Base-by-base conservation (phyloP, 1,140 invertebrate genomes). In the Meloidogyne floridensis region DNA sequence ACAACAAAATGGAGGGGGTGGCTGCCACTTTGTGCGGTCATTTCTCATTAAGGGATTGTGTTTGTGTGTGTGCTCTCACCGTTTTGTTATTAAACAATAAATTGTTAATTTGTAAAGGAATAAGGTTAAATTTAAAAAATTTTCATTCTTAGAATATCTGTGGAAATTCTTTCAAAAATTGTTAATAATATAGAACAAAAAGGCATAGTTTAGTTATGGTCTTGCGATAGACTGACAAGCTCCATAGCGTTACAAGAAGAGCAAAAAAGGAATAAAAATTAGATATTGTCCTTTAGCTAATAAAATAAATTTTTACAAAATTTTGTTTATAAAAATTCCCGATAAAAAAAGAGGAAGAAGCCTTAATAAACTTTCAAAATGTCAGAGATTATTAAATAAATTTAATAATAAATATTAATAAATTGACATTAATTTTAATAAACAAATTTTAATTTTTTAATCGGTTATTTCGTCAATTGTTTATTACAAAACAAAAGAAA, bases 21-120 rank as follows among this genome's bases (percentile, higher is more conserved):
- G 59, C 59, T 11, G 59, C 59, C 15, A n/a, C n/a, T n/a, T n/a
- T 65, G 59, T 65, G 59, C 59, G 59, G 59, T 65, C 59, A 65
- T 65, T 65, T 65, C 59, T 65, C 59, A 65, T 65, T 65, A 65
- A 65, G n/a, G 59, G 59, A 65, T 65, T 65, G 15, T 59, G 3
- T 59, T 3, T 65, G n/a, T 65, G 13, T 65, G 7, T 65, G 7
- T 18, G 15, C 5, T n/a, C n/a, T 65, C 7, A n/a, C 15, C 59
- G 59, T 65, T 59, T 65, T 65, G n/a, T 65, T 65, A 65, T 65
- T 65, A 65, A 65, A 65, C 59, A 65, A 65, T 65, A 65, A 65
- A 65, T 65, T 65, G 59, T 65, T 65, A 65, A 65, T 65, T n/a
- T 65, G 15, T 65, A 65, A 65, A 65, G n/a, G 7, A 47, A 6